Evolutionary conservation across 2,797 vertebrate genomes (phyloP).

Genomic region (Staurois parvus): DNA sequence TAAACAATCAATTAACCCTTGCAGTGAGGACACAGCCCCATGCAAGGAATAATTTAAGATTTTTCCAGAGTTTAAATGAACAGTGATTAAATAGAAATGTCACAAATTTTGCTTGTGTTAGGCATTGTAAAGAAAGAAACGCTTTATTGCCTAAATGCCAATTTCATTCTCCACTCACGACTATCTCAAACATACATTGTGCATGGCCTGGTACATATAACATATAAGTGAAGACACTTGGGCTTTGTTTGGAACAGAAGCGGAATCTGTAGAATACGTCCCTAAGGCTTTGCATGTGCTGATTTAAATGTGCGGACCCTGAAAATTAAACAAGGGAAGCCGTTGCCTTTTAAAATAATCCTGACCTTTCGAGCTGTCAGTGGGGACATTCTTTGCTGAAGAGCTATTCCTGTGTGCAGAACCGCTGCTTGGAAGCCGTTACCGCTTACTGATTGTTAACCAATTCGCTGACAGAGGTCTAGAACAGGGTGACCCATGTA

Average conservation of each 20-base stretch:
- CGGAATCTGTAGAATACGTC: background rate
- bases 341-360: conserved; percentile 61
- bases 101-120: no score
- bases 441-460: conserved; percentile 33
- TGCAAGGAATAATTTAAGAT: no score
- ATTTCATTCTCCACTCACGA: no score
- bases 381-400: conserved; percentile 53
- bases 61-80: no score
- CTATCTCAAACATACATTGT: no score
- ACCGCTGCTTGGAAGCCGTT: conserved; percentile 34
- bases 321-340: conserved; percentile 40
- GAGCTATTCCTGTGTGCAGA: conserved; percentile 51
- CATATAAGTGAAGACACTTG: background rate
- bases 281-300: background rate
- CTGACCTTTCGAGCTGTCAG: conserved; percentile 58
- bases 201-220: background rate
- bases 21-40: no score
- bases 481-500: background rate
- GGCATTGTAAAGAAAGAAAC: no score
- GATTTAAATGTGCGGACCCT: conserved; percentile 24
- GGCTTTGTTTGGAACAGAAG: background rate
- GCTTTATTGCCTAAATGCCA: no score
- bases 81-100: no score
- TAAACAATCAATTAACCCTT: no score
- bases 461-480: background rate